Conservation (phyloP, 2,888 invertebrate genomes). For the Helleia helle region DNA sequence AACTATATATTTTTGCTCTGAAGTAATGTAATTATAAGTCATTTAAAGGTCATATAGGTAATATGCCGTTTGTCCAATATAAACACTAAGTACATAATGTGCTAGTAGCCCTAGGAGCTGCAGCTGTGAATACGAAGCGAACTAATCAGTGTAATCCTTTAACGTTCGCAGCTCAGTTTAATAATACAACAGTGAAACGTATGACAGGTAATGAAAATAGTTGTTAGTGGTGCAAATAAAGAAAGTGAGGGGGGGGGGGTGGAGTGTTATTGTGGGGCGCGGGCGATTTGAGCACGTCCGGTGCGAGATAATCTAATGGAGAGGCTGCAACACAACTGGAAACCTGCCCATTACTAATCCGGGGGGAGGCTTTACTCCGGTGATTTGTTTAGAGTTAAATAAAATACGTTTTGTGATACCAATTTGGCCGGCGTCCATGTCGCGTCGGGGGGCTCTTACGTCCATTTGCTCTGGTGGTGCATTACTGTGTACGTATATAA, state of each 20-base stretch:
- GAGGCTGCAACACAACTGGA: slow-evolving; percentile 8
- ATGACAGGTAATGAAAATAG: background rate
- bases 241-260: slow-evolving; percentile 4
- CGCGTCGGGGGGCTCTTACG: too few species aligned
- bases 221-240: background rate
- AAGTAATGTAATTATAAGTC: too few species aligned
- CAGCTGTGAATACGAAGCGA: too few species aligned
- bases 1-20: too few species aligned
- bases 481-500: too few species aligned
- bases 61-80: too few species aligned
- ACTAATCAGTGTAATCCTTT: too few species aligned
- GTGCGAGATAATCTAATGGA: slow-evolving; percentile 7
- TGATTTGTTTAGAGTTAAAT: slow-evolving; percentile 9
- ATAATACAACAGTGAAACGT: background rate
- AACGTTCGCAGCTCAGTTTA: too few species aligned
- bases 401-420: slow-evolving; percentile 7
- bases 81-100: too few species aligned
- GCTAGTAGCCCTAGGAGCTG: too few species aligned
- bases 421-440: slow-evolving; percentile 4
- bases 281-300: slow-evolving; percentile 6
- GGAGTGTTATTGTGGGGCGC: slow-evolving; percentile 6
- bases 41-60: too few species aligned
- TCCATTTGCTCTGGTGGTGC: too few species aligned
- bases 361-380: slow-evolving; percentile 6
- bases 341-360: slow-evolving; percentile 9